Conservation (phyloP, 1,140 invertebrate genomes). For the Cydia strobilella region DNA sequence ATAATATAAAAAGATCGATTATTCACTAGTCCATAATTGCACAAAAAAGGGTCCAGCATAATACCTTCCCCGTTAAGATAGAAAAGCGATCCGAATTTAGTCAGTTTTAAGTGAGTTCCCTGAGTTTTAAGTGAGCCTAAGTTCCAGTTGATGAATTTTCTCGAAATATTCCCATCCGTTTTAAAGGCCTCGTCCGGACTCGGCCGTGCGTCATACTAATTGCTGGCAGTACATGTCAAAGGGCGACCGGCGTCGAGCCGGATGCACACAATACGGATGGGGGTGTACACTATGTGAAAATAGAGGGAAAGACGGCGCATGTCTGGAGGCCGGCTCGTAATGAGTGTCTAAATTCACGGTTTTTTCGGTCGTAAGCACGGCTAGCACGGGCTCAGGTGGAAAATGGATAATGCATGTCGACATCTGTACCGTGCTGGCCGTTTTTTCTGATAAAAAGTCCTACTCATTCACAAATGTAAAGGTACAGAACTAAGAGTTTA, state of each 20-base stretch:
- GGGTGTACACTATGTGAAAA: constrained; percentile 70
- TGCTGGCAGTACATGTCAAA: constrained; percentile 75
- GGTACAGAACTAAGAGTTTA: no score
- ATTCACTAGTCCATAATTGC: no score
- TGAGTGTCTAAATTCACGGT: constrained; percentile 21
- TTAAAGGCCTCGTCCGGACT: constrained; percentile 18
- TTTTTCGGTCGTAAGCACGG: constrained; percentile 1
- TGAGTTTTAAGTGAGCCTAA: not conserved
- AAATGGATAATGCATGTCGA: constrained; percentile 16
- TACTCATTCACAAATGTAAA: no score
- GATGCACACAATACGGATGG: constrained; percentile 73
- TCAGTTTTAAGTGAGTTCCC: not conserved
- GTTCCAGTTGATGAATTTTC: not conserved
- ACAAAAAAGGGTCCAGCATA: no score
- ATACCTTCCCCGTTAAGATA: no score
- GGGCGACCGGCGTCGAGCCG: constrained; percentile 72
- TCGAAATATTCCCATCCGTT: constrained; percentile 3
- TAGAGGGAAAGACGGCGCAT: constrained; percentile 49
- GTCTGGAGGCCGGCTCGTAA: constrained; percentile 23
- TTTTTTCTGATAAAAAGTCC: no score
- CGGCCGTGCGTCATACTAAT: constrained; percentile 66
- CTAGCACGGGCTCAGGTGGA: constrained; percentile 1
- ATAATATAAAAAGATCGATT: no score
- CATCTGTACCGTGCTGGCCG: not conserved
- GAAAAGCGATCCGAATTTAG: no score